These are phyloP conservation scores for Paramuricea clavata DNA, from an alignment of 92 coral and sea anemone species.

Conservation along the genomic window DNA sequence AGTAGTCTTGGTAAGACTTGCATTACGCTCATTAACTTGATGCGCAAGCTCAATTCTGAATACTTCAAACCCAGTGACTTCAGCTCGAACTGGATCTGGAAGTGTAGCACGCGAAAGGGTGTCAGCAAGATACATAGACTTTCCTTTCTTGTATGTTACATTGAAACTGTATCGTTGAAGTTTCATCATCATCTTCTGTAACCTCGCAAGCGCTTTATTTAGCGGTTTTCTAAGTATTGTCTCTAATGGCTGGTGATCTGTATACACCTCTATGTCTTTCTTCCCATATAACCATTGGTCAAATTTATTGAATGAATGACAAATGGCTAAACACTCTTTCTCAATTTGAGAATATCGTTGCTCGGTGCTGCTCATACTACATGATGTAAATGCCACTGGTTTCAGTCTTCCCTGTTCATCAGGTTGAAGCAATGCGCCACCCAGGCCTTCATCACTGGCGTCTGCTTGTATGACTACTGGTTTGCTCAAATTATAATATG, in stretches of 20 bases:
- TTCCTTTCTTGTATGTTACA: constrained; percentile 53
- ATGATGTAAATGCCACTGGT: constrained; percentile 62
- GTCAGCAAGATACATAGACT: constrained; percentile 60
- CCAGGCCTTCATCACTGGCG: constrained; percentile 47
- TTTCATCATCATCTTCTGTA: constrained; percentile 65
- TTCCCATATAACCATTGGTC: constrained; percentile 69
- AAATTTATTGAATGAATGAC: constrained; percentile 62
- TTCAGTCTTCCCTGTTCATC: constrained; percentile 50
- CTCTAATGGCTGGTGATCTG: constrained; percentile 62
- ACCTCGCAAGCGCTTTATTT: constrained; percentile 64
- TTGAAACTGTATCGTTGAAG: constrained; percentile 61
- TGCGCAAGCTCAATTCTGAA: constrained; percentile 40
- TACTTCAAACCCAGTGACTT: constrained; percentile 65
- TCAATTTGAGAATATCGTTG: constrained; percentile 59
- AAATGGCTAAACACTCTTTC: constrained; percentile 71
- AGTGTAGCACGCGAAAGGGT: constrained; percentile 63
- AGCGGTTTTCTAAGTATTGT: constrained; percentile 61
- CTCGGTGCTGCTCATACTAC: constrained; percentile 54
- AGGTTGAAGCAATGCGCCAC: constrained; percentile 57
- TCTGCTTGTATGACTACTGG: constrained; percentile 63
- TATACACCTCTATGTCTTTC: constrained; percentile 60
- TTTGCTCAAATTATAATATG: constrained; percentile 42
- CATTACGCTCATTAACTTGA: constrained; percentile 17
- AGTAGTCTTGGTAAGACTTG: constrained; percentile 52
- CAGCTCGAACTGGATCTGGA: constrained; percentile 50